A percentile compares a stretch with the other conserved stretches of the same genome.
phyloP scores from a whole-genome alignment of 2,113 vertebrate genomes.

The Oxygymnocypris stewartii region DNA sequence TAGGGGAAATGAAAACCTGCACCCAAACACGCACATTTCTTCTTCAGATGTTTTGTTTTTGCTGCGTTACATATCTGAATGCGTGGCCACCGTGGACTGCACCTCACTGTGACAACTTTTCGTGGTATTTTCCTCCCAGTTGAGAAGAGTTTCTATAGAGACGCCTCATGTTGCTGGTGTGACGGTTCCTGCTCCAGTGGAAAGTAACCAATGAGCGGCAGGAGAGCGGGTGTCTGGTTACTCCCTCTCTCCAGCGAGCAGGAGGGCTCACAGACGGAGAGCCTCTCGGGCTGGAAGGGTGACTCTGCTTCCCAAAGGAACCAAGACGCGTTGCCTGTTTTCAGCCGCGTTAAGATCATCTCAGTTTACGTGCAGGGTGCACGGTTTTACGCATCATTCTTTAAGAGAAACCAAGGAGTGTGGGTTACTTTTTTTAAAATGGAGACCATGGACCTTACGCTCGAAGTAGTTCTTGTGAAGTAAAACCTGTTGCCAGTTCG shows the following conservation, averaged over 20 bases:
- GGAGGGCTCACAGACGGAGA: neutral
- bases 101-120: conserved; percentile 49
- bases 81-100: conserved; percentile 8
- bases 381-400: neutral
- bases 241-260: conserved; percentile 69
- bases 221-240: conserved; percentile 72
- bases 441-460: conserved; percentile 10
- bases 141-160: conserved; percentile 69
- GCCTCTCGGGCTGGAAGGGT: conserved; percentile 51
- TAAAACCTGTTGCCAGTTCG: conserved; percentile 73
- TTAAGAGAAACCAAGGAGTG: neutral
- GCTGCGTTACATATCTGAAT: neutral
- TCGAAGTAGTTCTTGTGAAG: conserved; percentile 51
- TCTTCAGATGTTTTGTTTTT: neutral
- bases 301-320: conserved; percentile 12
- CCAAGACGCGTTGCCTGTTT: conserved; percentile 9
- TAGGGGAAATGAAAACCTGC: neutral
- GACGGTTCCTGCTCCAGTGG: conserved; percentile 60
- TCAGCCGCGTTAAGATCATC: neutral
- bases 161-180: conserved; percentile 60
- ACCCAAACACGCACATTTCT: neutral
- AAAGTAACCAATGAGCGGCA: conserved; percentile 69
- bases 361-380: neutral
- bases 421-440: neutral
- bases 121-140: conserved; percentile 55